Evolutionary conservation across 2,888 invertebrate genomes (phyloP), one percentile per base, ranked within the genome.

Genomic region (Chrysolina oricalcia): DNA sequence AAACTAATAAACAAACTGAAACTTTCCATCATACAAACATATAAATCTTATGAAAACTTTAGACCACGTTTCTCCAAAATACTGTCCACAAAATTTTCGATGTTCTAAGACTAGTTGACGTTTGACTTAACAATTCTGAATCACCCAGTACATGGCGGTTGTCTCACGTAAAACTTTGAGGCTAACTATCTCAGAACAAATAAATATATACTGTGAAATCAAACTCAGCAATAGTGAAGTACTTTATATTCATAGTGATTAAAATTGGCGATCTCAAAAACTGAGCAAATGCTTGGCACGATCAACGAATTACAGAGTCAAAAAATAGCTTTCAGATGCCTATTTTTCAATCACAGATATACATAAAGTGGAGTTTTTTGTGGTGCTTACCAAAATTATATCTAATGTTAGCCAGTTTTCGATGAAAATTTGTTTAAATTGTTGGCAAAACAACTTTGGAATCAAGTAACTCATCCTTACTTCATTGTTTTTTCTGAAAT

Each of bases 121-220:
- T 46, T 46, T 15, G 35, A 21, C 19, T 21, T 1, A 53, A 59
- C 13, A 27, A 59, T 27, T 59, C 59, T 59, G 59, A 27, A 59
- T 59, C 59, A 27, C 59, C 59, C 59, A 27, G 59, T 59, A 59
- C n/a, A 27, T 27, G 27, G 8, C 59, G 27, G 4, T 35, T 59
- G 23, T 59, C 59, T 35, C 59, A 59, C 59, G 2, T 59, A 59
- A 59, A 59, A 59, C 59, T 59, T n/a, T 59, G 59, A 35, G 59
- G 23, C 56, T 56, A 56, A 35, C 35, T 59, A 27, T 59, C 59
- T 59, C 59, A 59, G 59, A 59, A 59, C 23, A 27, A 59, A 59
- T 27, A 9, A n/a, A 59, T 17, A 9, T n/a, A 59, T n/a, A 59
- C 35, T 35, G 9, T 13, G 35, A 59, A 59, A 10, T 35, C 53